phyloP scores from a whole-genome alignment of 1,140 invertebrate genomes.

The Pseudachorutes palmiensis region DNA sequence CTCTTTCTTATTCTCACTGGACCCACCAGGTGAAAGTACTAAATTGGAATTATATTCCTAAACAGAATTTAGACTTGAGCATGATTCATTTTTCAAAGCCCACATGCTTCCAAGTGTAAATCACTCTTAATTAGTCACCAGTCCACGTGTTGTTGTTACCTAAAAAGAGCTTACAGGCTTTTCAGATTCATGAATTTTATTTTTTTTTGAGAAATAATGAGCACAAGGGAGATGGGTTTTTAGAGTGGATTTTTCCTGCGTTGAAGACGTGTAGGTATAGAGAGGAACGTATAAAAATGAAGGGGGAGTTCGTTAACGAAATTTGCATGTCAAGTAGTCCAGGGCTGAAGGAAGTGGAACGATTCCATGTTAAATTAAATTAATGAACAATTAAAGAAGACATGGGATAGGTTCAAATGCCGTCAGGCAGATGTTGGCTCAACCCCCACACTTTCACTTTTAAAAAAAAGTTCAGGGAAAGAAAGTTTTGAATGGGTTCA shows the following conservation, averaged over 20 bases:
- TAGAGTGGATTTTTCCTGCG: background rate
- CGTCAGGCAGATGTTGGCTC: background rate
- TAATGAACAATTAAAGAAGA: background rate
- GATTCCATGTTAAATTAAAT: background rate
- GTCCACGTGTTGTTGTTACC: no score
- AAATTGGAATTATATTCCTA: no score
- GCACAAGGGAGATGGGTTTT: no score
- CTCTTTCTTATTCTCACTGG: background rate
- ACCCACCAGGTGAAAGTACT: background rate
- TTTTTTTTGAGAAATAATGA: no score
- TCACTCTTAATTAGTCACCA: background rate
- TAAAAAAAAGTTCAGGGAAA: no score
- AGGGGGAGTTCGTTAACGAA: background rate
- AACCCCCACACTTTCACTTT: background rate
- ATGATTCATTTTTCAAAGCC: background rate
- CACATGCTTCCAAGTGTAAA: background rate
- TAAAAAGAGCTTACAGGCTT: no score
- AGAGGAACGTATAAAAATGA: background rate
- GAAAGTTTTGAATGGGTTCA: no score
- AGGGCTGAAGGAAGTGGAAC: background rate
- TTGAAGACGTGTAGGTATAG: background rate
- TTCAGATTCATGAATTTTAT: no score
- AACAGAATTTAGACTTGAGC: background rate
- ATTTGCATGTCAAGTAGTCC: conserved; percentile 1
- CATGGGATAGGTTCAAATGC: background rate